A percentile compares a stretch with the other conserved stretches of the same genome.
Evolutionary conservation across 2,797 vertebrate genomes (phyloP).

Genomic region (Gallinago solitaria): DNA sequence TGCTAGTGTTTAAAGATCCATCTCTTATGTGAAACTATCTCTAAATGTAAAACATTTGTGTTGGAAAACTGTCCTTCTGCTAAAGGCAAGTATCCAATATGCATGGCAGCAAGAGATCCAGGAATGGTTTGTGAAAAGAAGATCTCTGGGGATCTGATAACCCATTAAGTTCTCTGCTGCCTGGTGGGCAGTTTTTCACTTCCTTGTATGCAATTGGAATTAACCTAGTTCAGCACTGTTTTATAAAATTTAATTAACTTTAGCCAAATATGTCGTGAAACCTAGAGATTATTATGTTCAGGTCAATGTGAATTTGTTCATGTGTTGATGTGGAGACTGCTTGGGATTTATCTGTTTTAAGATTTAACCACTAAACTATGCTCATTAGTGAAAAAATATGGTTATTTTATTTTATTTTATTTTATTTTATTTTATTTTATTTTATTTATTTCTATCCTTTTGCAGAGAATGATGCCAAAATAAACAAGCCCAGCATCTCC

Average conservation of each 20-base stretch:
- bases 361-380: background rate
- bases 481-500: background rate
- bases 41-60: background rate
- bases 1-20: background rate
- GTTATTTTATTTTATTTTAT: background rate
- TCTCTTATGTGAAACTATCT: background rate
- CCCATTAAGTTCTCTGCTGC: background rate
- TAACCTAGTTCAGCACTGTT: background rate
- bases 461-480: background rate
- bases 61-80: background rate
- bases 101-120: background rate
- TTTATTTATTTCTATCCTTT: background rate
- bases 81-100: background rate
- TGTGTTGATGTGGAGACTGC: background rate
- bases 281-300: background rate
- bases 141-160: background rate
- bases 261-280: background rate
- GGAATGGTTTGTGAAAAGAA: background rate
- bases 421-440: no score
- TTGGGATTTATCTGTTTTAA: background rate
- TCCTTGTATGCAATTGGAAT: background rate
- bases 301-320: background rate
- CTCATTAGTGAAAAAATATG: fast-evolving
- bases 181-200: background rate
- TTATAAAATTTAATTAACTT: background rate